Evolutionary conservation across 2,797 vertebrate species (phyloP).

Genomic region (Enteromius trimaculatus): DNA sequence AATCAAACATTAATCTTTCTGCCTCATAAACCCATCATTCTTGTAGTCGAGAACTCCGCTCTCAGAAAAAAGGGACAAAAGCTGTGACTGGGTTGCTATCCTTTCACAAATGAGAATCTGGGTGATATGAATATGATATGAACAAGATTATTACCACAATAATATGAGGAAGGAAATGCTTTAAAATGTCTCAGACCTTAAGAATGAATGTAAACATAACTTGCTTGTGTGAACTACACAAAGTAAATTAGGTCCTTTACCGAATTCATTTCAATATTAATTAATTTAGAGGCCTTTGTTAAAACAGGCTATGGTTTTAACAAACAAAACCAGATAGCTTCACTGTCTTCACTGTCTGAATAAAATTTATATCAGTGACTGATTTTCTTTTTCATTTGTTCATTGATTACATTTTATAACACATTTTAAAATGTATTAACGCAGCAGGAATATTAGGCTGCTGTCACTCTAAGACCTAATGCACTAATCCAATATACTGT

Average conservation of each 20-base stretch:
- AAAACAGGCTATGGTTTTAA: no score
- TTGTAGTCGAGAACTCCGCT: background rate
- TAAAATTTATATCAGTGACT: background rate
- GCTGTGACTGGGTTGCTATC: background rate
- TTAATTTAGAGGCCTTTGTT: no score
- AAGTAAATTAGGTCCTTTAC: no score
- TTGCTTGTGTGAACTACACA: background rate
- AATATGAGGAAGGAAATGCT: background rate
- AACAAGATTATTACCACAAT: background rate
- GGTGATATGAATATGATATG: no score
- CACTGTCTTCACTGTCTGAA: background rate
- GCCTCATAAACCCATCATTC: background rate
- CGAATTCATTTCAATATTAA: no score
- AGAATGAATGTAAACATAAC: background rate
- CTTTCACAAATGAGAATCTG: background rate
- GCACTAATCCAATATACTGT: background rate
- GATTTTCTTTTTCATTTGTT: background rate
- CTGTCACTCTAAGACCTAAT: constrained; percentile 1
- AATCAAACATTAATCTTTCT: background rate
- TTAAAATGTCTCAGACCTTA: background rate
- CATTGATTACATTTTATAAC: background rate
- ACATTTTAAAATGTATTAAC: background rate
- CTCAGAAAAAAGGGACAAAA: background rate
- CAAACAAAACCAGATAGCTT: no score
- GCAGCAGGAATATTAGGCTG: background rate